These are phyloP conservation scores for Chiloscyllium plagiosum DNA, from an alignment of 2,113 vertebrate species.

Conservation along the genomic window DNA sequence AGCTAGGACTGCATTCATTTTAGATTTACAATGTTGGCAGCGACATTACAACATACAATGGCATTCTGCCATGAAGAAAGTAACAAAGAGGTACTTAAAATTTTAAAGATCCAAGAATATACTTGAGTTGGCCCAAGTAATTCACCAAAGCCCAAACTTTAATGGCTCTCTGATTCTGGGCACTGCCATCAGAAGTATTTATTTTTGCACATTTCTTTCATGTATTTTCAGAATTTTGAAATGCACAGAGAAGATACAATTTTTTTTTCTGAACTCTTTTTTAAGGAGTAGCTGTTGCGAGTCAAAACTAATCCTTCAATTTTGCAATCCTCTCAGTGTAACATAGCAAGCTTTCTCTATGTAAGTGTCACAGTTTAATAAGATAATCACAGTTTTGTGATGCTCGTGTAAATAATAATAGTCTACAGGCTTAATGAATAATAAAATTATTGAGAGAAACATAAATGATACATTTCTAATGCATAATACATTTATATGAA, in stretches of 20 bases:
- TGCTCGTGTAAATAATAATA: neutral
- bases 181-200: neutral
- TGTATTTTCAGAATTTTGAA: neutral
- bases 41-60: neutral
- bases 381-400: neutral
- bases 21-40: neutral
- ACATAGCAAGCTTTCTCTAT: neutral
- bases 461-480: neutral
- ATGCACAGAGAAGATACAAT: neutral
- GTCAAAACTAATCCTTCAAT: neutral
- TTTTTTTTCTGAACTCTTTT: too few species aligned
- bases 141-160: neutral
- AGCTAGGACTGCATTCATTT: neutral
- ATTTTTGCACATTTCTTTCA: neutral
- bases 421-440: neutral
- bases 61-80: neutral
- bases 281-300: neutral
- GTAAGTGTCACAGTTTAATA: neutral
- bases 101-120: neutral
- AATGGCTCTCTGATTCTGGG: neutral
- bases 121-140: neutral
- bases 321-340: neutral
- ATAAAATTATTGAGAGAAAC: neutral
- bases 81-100: neutral
- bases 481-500: neutral